Conservation (phyloP, 2,797 vertebrate genomes). For the Todus mexicanus region DNA sequence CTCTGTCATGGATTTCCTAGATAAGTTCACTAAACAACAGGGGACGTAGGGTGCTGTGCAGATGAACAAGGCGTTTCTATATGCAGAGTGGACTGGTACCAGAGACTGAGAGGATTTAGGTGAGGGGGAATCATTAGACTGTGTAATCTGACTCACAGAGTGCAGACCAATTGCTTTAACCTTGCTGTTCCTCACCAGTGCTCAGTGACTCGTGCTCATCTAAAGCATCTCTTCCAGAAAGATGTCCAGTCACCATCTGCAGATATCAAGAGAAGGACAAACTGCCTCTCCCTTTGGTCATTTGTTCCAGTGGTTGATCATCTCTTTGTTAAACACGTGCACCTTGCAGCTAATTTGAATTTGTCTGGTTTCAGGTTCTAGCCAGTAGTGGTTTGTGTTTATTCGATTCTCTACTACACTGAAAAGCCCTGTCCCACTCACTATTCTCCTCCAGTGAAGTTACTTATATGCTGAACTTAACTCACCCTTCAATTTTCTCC, state of each 20-base stretch:
- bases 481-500: not conserved
- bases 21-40: not conserved
- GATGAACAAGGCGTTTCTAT: not conserved
- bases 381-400: slow-evolving; percentile 12
- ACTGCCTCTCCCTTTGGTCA: slow-evolving; percentile 18
- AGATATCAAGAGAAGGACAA: not conserved
- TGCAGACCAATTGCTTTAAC: not conserved
- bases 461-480: slow-evolving; percentile 9
- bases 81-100: not conserved
- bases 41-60: not conserved
- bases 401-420: not conserved
- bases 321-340: slow-evolving; percentile 26
- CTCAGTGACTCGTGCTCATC: not conserved
- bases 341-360: slow-evolving; percentile 52
- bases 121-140: not conserved
- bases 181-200: not conserved
- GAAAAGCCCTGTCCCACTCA: not conserved
- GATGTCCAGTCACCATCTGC: slow-evolving; percentile 10
- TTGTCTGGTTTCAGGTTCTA: slow-evolving; percentile 56
- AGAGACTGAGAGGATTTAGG: not conserved
- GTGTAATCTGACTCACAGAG: not conserved
- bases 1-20: not conserved
- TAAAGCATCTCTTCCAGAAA: not conserved
- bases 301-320: slow-evolving; percentile 61
- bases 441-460: not conserved